Evolutionary conservation across 2,888 invertebrate genomes (phyloP), one percentile per base, ranked within the genome.

Genomic region (Lasioglossum zephyrum): DNA sequence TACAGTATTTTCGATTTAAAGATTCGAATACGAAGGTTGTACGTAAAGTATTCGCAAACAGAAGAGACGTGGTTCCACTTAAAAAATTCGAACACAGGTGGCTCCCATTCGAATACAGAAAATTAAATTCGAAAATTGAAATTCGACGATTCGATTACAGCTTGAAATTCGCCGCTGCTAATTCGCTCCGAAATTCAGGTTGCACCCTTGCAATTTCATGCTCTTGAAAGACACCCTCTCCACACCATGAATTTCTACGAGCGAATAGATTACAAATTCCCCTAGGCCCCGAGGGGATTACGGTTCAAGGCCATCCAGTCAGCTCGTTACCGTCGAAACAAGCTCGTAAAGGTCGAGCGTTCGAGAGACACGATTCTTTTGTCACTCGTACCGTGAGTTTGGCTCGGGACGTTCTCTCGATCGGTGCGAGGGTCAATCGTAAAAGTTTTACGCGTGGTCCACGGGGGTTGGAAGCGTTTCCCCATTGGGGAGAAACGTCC

Each of bases 401-500:
- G 26, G 26, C 1, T 13, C 26, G 16, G 18, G 16, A 13, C 16
- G 26, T 8, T 16, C 66, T 16, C 66, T 18, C 66, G 66, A 66
- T 66, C 8, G 66, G 36, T 66, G 36, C 31, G 41, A 22, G 78
- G 22, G 31, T 44, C 31, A 60, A 26, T 60, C 78, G 72, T 78
- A 60, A 72, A 78, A 57, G 41, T 72, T 39, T 78, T 77, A 78
- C 78, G 26, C 2, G 5, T 13, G 31, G 31, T 26, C 47, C 31
- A 47, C 18, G 26, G 11, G 11, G 49, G 69, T 39, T 66, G 49
- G 47, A 9, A 26, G 11, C 18, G 49, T 9, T 5, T 8, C 49
- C 70, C 53, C 53, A 53, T 9, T 3, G 22, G 22, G 53, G n/a
- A 9, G n/a, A 9, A 22, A 53, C 53, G 22, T 53, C 53, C 53